A percentile compares a stretch with the other conserved stretches of the same genome.
Conservation (phyloP, 2,113 vertebrate genomes). For the Rhadina sibilatrix region DNA sequence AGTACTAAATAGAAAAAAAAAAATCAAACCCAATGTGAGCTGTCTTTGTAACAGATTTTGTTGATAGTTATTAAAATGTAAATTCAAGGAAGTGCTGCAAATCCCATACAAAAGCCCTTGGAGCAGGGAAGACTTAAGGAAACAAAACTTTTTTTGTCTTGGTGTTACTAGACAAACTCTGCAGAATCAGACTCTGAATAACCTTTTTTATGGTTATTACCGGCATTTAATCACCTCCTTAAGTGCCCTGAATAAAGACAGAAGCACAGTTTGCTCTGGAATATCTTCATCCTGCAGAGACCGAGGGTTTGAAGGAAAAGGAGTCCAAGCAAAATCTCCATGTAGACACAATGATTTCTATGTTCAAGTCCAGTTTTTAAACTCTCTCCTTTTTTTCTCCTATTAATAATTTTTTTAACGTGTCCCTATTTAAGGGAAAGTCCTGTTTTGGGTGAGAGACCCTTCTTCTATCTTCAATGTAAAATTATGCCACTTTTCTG, state of each 20-base stretch:
- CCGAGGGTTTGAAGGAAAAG: neutral
- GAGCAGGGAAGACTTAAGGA: neutral
- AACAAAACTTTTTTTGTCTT: neutral
- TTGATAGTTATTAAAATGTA: neutral
- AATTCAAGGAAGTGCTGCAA: neutral
- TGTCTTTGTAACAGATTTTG: neutral
- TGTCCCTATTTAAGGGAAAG: neutral
- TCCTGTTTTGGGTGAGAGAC: neutral
- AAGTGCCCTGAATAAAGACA: neutral
- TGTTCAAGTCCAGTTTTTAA: accelerated
- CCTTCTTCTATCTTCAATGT: accelerated
- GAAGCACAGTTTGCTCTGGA: neutral
- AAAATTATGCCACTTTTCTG: neutral
- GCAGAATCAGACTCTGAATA: neutral
- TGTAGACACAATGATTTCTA: neutral
- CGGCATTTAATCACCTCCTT: neutral
- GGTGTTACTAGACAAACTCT: neutral
- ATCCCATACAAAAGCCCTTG: neutral
- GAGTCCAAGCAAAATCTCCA: neutral
- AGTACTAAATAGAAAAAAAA: neutral
- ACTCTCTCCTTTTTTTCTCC: neutral
- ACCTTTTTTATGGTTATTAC: neutral
- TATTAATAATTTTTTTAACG: neutral
- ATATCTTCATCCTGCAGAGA: neutral
- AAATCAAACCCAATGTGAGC: neutral